A percentile compares a stretch with the other conserved stretches of the same genome.
phyloP scores from a whole-genome alignment of 2,797 vertebrate species.

The Onychomys arenicola region DNA sequence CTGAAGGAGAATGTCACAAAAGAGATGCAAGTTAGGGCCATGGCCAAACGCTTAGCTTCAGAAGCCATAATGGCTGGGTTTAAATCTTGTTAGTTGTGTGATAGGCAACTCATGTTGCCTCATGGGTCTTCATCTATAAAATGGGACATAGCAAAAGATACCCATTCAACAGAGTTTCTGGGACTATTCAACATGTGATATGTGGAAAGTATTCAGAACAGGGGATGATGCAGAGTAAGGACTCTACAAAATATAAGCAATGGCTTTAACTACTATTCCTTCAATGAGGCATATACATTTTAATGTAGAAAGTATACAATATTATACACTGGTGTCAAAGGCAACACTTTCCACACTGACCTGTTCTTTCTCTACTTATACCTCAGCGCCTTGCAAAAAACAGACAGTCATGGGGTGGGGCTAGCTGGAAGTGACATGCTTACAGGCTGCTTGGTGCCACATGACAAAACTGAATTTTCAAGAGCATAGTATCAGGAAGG shows the following conservation, averaged over 20 bases:
- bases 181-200: background rate
- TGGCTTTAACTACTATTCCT: background rate
- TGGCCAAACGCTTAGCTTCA: background rate
- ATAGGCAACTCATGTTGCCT: background rate
- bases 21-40: background rate
- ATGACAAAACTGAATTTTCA: background rate
- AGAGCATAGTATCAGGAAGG: constrained; percentile 14
- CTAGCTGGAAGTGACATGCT: background rate
- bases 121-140: background rate
- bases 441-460: background rate
- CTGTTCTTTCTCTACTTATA: background rate
- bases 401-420: background rate
- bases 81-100: background rate
- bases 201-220: background rate
- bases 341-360: background rate
- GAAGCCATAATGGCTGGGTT: background rate
- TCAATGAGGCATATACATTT: background rate
- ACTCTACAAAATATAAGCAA: background rate
- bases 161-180: background rate
- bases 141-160: background rate
- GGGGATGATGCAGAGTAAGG: background rate
- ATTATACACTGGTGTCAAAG: background rate
- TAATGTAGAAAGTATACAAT: background rate
- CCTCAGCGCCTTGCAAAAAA: background rate
- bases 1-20: background rate